Percentiles rank a stretch among this genome's conserved stretches.
phyloP scores from a whole-genome alignment of 2,888 invertebrate genomes.

The Drosophila testacea region DNA sequence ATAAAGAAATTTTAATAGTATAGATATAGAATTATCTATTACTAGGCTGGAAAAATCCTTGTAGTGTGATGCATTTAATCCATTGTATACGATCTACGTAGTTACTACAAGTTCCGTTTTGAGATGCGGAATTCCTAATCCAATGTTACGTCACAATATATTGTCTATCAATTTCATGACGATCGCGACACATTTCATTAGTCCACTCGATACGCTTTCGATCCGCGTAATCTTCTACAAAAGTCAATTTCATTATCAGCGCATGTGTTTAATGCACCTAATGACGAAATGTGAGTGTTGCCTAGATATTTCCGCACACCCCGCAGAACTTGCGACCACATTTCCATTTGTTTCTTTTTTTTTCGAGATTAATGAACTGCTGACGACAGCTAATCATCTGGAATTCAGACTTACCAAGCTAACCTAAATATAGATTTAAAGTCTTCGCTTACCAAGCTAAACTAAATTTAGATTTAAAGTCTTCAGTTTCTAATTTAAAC shows the following conservation, averaged over 20 bases:
- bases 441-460: neutral
- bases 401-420: neutral
- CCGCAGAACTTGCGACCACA: slow-evolving; percentile 26
- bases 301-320: slow-evolving; percentile 1
- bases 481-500: too few relatives aligned
- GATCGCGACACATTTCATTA: slow-evolving; percentile 24
- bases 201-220: slow-evolving; percentile 5
- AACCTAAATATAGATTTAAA: neutral
- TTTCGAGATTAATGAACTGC: slow-evolving; percentile 24
- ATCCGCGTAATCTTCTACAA: slow-evolving; percentile 32
- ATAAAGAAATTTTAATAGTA: too few relatives aligned
- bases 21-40: too few relatives aligned
- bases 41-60: too few relatives aligned
- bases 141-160: slow-evolving; percentile 35
- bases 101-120: too few relatives aligned
- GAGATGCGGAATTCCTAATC: neutral
- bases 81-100: too few relatives aligned
- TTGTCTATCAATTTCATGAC: slow-evolving; percentile 36
- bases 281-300: slow-evolving; percentile 53
- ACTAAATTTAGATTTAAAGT: too few relatives aligned
- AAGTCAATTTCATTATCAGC: slow-evolving; percentile 39
- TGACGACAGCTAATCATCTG: neutral
- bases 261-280: slow-evolving; percentile 26
- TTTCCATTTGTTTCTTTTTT: slow-evolving; percentile 24
- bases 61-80: too few relatives aligned